Percentiles rank a stretch among this genome's conserved stretches.
Conservation (phyloP, 2,888 invertebrate species). For the Halictus ligatus region DNA sequence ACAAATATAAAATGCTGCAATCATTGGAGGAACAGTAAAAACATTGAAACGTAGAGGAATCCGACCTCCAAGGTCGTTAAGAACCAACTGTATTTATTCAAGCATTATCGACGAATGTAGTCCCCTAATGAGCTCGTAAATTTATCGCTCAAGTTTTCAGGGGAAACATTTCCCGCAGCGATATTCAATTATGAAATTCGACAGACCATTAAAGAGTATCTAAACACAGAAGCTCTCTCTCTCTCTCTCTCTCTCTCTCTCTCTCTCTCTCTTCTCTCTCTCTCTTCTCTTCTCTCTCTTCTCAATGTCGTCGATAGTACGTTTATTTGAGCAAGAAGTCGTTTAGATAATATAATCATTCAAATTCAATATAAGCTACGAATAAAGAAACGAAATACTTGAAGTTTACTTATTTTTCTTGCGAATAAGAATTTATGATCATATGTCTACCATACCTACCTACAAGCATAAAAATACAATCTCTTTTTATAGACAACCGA, state of each 20-base stretch:
- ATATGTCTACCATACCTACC: neutral
- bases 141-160: conserved; percentile 15
- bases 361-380: neutral
- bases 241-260: too few relatives aligned
- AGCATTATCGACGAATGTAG: conserved; percentile 59
- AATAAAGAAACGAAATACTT: neutral
- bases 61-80: conserved; percentile 52
- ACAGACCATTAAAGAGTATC: neutral
- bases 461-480: neutral
- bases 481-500: too few relatives aligned
- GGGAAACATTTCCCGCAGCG: neutral
- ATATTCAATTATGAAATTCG: conserved; percentile 12
- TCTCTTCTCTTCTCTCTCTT: too few relatives aligned
- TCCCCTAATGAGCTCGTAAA: conserved; percentile 47
- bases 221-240: neutral
- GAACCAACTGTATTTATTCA: conserved; percentile 63
- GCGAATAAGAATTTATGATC: neutral
- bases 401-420: neutral
- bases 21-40: conserved; percentile 25
- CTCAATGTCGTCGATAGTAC: neutral
- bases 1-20: neutral
- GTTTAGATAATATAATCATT: neutral
- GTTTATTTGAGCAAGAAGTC: neutral
- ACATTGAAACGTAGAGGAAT: conserved; percentile 27
- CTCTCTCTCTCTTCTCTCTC: too few relatives aligned